A percentile compares a stretch with the other conserved stretches of the same genome.
Conservation (phyloP, 2,113 vertebrate genomes). For the Alectura lathami region DNA sequence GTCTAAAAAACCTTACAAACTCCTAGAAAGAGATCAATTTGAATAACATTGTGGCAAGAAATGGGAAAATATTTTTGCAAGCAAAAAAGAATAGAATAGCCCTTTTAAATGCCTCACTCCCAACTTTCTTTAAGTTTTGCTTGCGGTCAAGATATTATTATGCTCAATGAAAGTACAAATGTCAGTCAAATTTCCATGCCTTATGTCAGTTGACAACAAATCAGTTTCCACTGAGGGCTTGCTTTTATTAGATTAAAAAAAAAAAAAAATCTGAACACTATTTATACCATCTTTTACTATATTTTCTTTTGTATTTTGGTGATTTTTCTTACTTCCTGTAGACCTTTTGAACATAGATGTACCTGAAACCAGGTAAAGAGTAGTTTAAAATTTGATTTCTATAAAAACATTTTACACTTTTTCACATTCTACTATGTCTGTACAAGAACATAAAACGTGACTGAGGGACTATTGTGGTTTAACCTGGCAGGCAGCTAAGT, state of each 20-base stretch:
- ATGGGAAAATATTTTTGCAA: background rate
- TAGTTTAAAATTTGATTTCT: background rate
- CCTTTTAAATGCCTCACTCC: background rate
- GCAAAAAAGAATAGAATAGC: background rate
- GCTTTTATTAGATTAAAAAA: background rate
- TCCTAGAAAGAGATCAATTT: background rate
- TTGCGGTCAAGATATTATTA: background rate
- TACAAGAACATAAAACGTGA: background rate
- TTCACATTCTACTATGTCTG: background rate
- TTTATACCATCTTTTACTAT: background rate
- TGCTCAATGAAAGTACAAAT: background rate
- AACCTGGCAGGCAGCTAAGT: background rate
- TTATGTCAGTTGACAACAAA: background rate
- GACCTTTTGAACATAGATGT: background rate
- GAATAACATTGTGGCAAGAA: background rate
- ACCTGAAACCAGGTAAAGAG: background rate
- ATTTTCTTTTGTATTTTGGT: background rate
- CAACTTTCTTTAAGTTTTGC: background rate
- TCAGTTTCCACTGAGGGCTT: background rate
- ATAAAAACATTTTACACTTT: background rate
- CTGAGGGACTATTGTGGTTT: background rate
- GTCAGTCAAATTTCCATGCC: background rate
- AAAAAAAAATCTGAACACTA: too few species aligned
- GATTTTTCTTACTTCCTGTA: background rate
- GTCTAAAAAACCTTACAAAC: background rate